Conservation (phyloP, 2,113 vertebrate genomes). For the Seriola dumerili region DNA sequence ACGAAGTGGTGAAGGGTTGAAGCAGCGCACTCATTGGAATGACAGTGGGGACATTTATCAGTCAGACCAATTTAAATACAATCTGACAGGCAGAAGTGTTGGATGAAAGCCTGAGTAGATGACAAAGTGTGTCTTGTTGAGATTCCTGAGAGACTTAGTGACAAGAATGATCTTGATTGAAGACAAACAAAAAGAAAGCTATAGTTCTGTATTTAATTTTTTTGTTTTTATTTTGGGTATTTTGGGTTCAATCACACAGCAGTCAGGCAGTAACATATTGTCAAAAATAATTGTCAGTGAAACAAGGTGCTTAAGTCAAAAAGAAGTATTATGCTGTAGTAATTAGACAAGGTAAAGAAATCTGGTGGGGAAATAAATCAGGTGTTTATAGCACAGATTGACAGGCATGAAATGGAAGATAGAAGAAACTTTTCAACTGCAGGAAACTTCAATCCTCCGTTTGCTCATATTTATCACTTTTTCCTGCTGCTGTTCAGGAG, state of each 20-base stretch:
- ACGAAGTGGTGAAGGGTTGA: neutral
- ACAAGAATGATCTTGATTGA: neutral
- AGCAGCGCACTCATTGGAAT: neutral
- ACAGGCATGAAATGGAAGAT: neutral
- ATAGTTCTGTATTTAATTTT: neutral
- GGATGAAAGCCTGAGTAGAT: neutral
- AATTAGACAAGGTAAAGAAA: conserved; percentile 25
- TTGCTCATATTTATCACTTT: conserved; percentile 24
- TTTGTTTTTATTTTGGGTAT: neutral
- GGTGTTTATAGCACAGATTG: neutral
- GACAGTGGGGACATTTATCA: neutral
- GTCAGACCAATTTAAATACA: conserved; percentile 2
- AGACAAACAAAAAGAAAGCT: neutral
- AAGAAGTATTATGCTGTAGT: neutral
- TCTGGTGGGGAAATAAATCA: neutral
- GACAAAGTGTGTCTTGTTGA: neutral
- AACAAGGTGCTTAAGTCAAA: neutral
- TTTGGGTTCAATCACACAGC: conserved; percentile 8
- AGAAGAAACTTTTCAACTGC: neutral
- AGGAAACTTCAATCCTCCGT: conserved; percentile 1
- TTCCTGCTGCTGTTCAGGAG: neutral
- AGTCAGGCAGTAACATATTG: neutral
- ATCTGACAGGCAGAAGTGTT: conserved; percentile 2
- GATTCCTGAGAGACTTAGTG: neutral
- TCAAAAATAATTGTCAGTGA: conserved; percentile 39